Percentiles rank a stretch among this genome's conserved stretches.
These are phyloP conservation scores for Chloroceryle inda DNA, from an alignment of 2,797 vertebrate species.

Conservation along the genomic window DNA sequence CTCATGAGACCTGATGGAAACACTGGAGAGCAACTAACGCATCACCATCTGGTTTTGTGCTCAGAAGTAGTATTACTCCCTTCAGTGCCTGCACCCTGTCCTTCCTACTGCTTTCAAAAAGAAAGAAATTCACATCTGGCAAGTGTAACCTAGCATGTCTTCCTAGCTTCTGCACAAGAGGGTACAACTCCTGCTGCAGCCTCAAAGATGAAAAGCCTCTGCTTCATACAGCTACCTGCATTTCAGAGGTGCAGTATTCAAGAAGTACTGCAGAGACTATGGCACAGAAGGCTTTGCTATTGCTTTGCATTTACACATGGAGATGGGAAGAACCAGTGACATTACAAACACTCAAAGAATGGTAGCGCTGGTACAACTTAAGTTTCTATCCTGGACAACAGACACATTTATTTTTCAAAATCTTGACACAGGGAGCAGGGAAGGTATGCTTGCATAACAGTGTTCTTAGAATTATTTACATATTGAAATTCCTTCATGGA, in stretches of 20 bases:
- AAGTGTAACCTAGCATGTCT: neutral
- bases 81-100: neutral
- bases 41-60: neutral
- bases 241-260: neutral
- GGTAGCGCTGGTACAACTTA: neutral
- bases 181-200: neutral
- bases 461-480: slow-evolving; percentile 39
- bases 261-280: neutral
- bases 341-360: accelerated
- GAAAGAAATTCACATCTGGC: neutral
- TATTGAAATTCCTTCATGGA: slow-evolving; percentile 43
- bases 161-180: neutral
- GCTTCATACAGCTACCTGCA: neutral
- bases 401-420: neutral
- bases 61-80: neutral
- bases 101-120: neutral
- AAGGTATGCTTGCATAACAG: slow-evolving; percentile 22
- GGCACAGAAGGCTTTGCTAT: accelerated
- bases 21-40: neutral
- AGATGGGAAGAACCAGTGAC: neutral
- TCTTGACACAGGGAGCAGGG: neutral
- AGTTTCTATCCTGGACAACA: neutral
- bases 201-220: neutral
- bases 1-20: neutral
- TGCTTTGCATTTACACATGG: neutral